Base-by-base conservation (phyloP, 92 coral and sea anemone genomes). In the Porites evermanni region DNA sequence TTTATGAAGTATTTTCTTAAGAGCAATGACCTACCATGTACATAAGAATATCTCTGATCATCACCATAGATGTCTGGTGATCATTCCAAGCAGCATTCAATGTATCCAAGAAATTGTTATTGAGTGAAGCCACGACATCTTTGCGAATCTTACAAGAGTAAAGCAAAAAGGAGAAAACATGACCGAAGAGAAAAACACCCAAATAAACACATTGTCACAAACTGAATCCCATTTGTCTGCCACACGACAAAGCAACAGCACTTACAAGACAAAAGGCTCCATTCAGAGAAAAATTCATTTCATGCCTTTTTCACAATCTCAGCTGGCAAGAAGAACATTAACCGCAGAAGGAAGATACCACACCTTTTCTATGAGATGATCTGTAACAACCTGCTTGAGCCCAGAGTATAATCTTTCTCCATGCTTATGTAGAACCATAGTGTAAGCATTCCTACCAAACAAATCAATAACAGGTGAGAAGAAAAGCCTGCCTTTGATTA, bases 1-100 rank as follows among this genome's bases (percentile, higher is more conserved):
- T 56, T 2, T 56, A 8, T 14, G 21, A 12, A 74, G 32, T n/a
- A 20, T 14, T 38, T 78, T 60, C 53, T n/a, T n/a, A 10, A 6
- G 66, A 7, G 29, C 21, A 51, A 1, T 58, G 38, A 73, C 97
- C 74, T 81, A 97, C 99, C 99, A 97, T 97, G 72, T 97, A 97
- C 99, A 97, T 97, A 16, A 97, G 96, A 72, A 97, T 97, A 87
- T 97, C 99, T 79, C 99, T 75, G 21, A 97, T 97, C 99, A 97
- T 97, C 87, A 97, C 99, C 99, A 97, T 97, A 9, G 99, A 97
- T n/a, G 99, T 97, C 83, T 97, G 99, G 80, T 97, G 99, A 75
- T 97, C 99, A 93, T 91, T 97, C 99, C 99, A 97, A 18, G 99
- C 99, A 12, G 95, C 98, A 90, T 97, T 97, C 78, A 97, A 84